Evolutionary conservation across 2,888 invertebrate genomes (phyloP).

Genomic region (Heliothis peltigera): DNA sequence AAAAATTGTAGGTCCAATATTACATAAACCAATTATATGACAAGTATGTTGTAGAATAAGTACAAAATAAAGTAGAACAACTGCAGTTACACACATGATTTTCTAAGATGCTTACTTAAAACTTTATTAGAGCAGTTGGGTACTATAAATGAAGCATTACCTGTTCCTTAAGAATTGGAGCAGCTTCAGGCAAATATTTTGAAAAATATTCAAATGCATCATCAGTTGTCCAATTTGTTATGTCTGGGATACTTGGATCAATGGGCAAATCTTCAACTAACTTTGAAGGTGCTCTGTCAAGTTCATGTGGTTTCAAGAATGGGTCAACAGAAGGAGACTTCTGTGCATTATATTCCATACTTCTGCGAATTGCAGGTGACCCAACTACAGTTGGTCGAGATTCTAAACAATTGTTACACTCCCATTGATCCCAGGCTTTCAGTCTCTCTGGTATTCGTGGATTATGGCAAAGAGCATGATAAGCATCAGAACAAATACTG

Average conservation of each 20-base stretch:
- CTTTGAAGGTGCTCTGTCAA: slow-evolving; percentile 83
- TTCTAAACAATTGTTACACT: slow-evolving; percentile 92
- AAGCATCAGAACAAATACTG: slow-evolving; percentile 95
- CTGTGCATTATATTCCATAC: slow-evolving; percentile 73
- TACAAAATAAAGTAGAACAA: too few relatives aligned
- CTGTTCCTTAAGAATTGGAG: slow-evolving; percentile 95
- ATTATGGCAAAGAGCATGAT: slow-evolving; percentile 94
- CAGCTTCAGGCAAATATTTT: slow-evolving; percentile 94
- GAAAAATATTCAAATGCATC: slow-evolving; percentile 95
- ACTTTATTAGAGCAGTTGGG: too few relatives aligned
- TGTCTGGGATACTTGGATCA: slow-evolving; percentile 93
- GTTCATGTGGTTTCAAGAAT: slow-evolving; percentile 85
- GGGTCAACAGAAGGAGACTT: slow-evolving; percentile 76
- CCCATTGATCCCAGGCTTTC: slow-evolving; percentile 92
- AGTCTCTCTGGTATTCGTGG: slow-evolving; percentile 91
- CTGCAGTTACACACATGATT: too few relatives aligned
- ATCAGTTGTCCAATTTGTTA: slow-evolving; percentile 94
- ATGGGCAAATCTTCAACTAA: slow-evolving; percentile 83
- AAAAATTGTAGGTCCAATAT: not conserved
- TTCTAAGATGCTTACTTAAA: too few relatives aligned
- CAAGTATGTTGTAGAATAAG: too few relatives aligned
- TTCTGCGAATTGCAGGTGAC: slow-evolving; percentile 79
- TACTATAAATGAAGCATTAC: slow-evolving; percentile 76
- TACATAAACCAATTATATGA: not conserved
- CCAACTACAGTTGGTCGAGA: slow-evolving; percentile 78